Percentiles rank a stretch among this genome's conserved stretches.
Evolutionary conservation across 2,113 vertebrate species (phyloP).

Genomic region (Ranitomeya variabilis): DNA sequence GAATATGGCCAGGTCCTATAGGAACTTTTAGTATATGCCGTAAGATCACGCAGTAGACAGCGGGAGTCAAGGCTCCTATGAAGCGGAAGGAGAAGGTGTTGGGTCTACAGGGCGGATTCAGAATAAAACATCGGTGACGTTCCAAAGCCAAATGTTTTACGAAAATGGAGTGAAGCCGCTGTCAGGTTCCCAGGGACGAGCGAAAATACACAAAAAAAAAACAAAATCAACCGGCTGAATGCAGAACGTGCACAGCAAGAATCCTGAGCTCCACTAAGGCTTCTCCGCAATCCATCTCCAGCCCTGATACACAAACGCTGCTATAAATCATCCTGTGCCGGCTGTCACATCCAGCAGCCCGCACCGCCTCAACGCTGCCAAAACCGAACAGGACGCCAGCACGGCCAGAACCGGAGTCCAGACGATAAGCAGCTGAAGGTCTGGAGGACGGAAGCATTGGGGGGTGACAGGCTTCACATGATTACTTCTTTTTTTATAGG

Average conservation of each 20-base stretch:
- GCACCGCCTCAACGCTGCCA: background rate
- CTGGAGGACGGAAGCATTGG: background rate
- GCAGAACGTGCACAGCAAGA: background rate
- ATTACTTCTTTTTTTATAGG: background rate
- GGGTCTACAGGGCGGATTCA: background rate
- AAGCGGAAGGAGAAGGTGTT: background rate
- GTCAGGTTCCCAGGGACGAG: background rate
- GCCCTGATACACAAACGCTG: slow-evolving; percentile 5
- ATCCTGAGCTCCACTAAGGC: background rate
- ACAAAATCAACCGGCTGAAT: background rate
- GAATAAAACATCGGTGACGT: slow-evolving; percentile 7
- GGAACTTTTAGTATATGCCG: background rate
- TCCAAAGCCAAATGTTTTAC: slow-evolving; percentile 13
- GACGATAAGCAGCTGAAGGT: slow-evolving; percentile 21
- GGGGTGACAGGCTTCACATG: background rate
- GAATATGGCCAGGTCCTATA: too few species aligned
- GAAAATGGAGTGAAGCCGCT: background rate
- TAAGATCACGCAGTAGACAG: background rate
- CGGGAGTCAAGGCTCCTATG: background rate
- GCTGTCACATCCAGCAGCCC: slow-evolving; percentile 27
- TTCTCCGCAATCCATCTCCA: slow-evolving; percentile 36
- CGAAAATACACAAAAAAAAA: background rate
- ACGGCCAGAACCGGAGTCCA: background rate
- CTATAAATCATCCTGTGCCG: slow-evolving; percentile 47
- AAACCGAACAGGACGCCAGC: background rate